phyloP scores from a whole-genome alignment of 2,113 vertebrate genomes.

The Phoxinus phoxinus region DNA sequence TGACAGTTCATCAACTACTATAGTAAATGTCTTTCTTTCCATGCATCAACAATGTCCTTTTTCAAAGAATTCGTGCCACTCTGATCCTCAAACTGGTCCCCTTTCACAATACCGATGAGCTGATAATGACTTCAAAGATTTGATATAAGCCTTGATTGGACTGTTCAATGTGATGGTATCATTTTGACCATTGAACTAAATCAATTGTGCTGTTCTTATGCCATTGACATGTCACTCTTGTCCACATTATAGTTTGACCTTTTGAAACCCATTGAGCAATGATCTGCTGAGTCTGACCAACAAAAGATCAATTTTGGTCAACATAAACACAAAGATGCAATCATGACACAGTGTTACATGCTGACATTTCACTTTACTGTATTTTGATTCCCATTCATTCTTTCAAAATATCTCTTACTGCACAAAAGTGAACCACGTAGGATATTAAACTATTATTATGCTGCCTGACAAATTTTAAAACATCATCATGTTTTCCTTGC shows the following conservation, averaged over 20 bases:
- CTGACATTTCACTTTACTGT: background rate
- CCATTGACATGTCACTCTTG: constrained; percentile 17
- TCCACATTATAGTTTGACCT: constrained; percentile 27
- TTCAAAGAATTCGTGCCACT: background rate
- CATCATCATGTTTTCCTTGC: background rate
- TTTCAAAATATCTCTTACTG: background rate
- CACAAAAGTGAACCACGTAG: background rate
- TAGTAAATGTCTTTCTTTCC: background rate
- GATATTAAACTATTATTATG: too few relatives aligned
- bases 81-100: constrained; percentile 12
- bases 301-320: constrained; percentile 25
- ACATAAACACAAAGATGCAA: background rate
- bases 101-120: constrained; percentile 47
- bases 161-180: constrained; percentile 33
- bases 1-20: background rate
- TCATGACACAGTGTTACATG: background rate
- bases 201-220: constrained; percentile 15
- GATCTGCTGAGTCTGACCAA: constrained; percentile 16
- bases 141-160: constrained; percentile 40
- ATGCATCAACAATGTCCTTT: background rate
- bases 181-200: constrained; percentile 37
- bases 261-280: constrained; percentile 5
- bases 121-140: constrained; percentile 64
- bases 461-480: background rate
- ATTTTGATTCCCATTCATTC: background rate